Conservation (phyloP, 2,113 vertebrate species). For the Chamaea fasciata region DNA sequence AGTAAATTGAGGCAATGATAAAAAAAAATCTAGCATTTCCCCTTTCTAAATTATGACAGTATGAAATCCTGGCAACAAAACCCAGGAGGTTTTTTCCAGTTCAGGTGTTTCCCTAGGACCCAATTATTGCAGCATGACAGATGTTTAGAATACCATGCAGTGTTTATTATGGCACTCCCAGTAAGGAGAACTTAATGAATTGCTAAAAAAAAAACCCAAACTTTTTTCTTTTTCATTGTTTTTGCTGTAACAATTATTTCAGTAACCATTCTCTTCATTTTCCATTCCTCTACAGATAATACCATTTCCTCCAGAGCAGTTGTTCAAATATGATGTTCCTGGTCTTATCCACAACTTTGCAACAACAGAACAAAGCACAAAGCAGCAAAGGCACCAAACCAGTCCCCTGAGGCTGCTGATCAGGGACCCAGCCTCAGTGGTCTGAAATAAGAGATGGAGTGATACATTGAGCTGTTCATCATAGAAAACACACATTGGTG, state of each 20-base stretch:
- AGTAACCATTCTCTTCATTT: background rate
- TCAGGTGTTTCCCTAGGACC: background rate
- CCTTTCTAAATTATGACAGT: background rate
- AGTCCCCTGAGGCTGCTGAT: background rate
- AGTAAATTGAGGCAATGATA: background rate
- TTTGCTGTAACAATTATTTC: background rate
- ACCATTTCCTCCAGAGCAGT: background rate
- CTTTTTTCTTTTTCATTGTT: background rate
- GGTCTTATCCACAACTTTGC: background rate
- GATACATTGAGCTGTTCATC: background rate
- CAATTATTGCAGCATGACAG: background rate
- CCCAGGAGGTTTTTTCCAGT: rapidly evolving
- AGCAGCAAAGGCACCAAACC: background rate
- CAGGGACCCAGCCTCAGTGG: background rate
- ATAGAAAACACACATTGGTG: rapidly evolving
- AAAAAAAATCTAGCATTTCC: background rate
- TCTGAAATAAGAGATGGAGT: background rate
- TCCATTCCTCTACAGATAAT: background rate
- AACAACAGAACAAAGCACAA: background rate
- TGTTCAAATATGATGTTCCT: background rate
- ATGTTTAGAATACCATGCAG: background rate
- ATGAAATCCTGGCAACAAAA: background rate
- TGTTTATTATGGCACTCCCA: background rate
- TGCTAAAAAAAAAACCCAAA: background rate
- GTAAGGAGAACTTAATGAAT: background rate